These are phyloP conservation scores for Neodiprion fabricii DNA, from an alignment of 1,140 invertebrate genomes.

Conservation along the genomic window DNA sequence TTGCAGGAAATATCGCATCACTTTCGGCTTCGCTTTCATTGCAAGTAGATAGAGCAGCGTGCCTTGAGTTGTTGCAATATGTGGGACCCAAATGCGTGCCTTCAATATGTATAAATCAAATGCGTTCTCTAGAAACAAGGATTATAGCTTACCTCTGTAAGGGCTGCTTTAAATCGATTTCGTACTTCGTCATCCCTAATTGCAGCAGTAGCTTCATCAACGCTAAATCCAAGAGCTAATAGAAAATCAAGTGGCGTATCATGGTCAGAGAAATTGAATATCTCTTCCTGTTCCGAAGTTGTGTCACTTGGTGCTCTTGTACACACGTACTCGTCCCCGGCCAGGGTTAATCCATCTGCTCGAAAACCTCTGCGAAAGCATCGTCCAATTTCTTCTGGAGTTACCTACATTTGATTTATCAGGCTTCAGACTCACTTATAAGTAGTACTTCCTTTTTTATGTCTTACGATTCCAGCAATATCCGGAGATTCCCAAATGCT, in stretches of 20 bases:
- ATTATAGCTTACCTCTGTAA: constrained; percentile 32
- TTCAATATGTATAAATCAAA: constrained; percentile 9
- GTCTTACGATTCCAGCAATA: constrained; percentile 5
- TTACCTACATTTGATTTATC: not conserved
- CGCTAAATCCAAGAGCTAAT: constrained; percentile 34
- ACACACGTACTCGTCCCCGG: constrained; percentile 33
- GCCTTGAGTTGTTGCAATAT: constrained; percentile 35
- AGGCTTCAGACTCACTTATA: not conserved
- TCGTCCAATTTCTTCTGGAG: constrained; percentile 32
- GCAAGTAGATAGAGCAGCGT: constrained; percentile 35
- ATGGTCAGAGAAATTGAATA: constrained; percentile 34
- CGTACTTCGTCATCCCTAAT: constrained; percentile 36
- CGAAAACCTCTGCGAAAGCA: constrained; percentile 37
- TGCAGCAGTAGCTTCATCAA: constrained; percentile 38
- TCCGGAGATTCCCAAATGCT: not conserved
- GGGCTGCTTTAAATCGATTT: constrained; percentile 32
- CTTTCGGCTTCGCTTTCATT: constrained; percentile 33
- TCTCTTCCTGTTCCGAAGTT: constrained; percentile 21
- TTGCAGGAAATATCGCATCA: constrained; percentile 38
- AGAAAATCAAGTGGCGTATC: constrained; percentile 36
- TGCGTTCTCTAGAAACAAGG: not conserved
- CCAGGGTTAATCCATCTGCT: constrained; percentile 33
- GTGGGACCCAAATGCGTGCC: constrained; percentile 34
- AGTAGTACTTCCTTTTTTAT: not conserved
- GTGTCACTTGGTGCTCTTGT: constrained; percentile 23